Conservation (phyloP, 1,140 invertebrate genomes). For the Drosophila pseudoananassae region DNA sequence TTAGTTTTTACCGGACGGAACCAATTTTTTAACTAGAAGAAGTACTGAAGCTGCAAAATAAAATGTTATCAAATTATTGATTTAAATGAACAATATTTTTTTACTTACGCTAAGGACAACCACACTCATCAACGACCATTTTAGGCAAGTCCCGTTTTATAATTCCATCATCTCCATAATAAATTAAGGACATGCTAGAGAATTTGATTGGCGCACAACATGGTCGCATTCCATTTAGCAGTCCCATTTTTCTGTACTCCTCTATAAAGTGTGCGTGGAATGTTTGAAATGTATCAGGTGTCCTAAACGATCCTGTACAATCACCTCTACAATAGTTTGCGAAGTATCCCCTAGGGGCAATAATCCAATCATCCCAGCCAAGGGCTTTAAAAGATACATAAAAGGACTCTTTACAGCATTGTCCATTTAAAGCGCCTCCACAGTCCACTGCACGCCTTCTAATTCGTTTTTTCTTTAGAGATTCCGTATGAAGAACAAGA, state of each 20-base stretch:
- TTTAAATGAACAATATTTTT: not conserved
- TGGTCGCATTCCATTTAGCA: constrained; percentile 90
- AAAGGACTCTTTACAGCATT: constrained; percentile 96
- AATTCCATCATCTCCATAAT: constrained; percentile 96
- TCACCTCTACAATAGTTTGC: constrained; percentile 97
- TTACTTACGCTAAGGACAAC: constrained; percentile 90
- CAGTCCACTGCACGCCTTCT: constrained; percentile 93
- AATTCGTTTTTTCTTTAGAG: constrained; percentile 87
- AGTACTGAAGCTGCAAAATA: constrained; percentile 3
- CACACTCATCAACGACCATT: constrained; percentile 98
- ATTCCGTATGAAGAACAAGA: constrained; percentile 92
- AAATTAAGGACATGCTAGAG: constrained; percentile 96
- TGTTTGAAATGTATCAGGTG: constrained; percentile 92
- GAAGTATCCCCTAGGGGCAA: constrained; percentile 94
- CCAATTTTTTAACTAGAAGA: constrained; percentile 1
- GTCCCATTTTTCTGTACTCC: constrained; percentile 91
- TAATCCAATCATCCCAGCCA: constrained; percentile 98
- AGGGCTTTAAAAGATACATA: constrained; percentile 95
- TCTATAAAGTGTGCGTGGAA: constrained; percentile 96
- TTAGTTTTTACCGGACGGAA: constrained; percentile 32
- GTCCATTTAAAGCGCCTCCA: constrained; percentile 89
- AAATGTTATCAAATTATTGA: not conserved
- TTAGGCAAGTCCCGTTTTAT: constrained; percentile 97
- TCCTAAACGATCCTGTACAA: constrained; percentile 90
- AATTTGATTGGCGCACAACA: constrained; percentile 98